Conservation (phyloP, 1,140 invertebrate genomes). For the Idris sp. region DNA sequence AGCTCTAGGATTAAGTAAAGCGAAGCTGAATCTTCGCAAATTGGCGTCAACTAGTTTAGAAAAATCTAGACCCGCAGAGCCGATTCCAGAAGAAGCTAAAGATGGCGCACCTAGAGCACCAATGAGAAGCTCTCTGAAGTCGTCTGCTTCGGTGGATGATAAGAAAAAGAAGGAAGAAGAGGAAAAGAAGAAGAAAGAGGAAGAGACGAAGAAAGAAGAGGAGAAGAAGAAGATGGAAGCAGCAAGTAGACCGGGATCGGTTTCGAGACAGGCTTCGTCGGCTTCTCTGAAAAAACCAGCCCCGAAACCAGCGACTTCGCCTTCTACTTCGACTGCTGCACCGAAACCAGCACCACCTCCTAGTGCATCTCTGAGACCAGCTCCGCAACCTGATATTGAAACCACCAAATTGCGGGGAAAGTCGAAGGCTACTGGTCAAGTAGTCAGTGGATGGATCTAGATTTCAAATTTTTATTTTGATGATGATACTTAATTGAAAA, state of each 20-base stretch:
- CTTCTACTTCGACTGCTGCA: not conserved
- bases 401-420: conserved; percentile 80
- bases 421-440: conserved; percentile 83
- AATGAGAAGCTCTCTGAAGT: conserved; percentile 20
- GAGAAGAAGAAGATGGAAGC: conserved; percentile 12
- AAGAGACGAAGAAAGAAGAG: conserved; percentile 38
- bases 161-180: conserved; percentile 37
- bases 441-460: conserved; percentile 84
- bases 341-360: conserved; percentile 16
- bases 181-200: conserved; percentile 5
- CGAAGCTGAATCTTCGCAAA: conserved; percentile 65
- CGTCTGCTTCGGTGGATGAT: conserved; percentile 12
- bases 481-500: too few relatives aligned
- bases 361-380: too few relatives aligned
- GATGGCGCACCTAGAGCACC: conserved; percentile 24
- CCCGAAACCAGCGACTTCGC: not conserved
- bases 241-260: conserved; percentile 5
- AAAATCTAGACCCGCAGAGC: conserved; percentile 67
- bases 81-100: conserved; percentile 71
- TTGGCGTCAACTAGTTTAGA: conserved; percentile 55
- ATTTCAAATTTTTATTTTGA: not conserved
- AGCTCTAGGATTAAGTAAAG: not conserved
- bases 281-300: not conserved
- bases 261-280: not conserved
- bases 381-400: conserved; percentile 42